Evolutionary conservation across 2,888 invertebrate genomes (phyloP).

Genomic region (Phortica magna): DNA sequence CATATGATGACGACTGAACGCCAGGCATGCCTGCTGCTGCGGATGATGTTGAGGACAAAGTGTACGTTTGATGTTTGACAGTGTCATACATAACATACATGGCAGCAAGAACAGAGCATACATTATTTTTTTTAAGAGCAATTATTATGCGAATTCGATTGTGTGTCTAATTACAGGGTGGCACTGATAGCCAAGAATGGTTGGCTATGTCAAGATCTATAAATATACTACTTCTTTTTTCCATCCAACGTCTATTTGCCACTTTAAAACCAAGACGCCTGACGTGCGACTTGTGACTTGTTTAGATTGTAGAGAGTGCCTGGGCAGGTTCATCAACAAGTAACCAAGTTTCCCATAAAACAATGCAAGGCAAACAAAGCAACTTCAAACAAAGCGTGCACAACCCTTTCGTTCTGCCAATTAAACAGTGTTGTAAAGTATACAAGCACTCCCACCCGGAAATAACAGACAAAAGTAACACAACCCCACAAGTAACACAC

Average conservation of each 20-base stretch:
- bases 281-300: not conserved
- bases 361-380: slow-evolving; percentile 12
- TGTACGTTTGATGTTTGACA: slow-evolving; percentile 52
- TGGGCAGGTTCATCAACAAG: slow-evolving; percentile 9
- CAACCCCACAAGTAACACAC: slow-evolving; percentile 11
- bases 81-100: slow-evolving; percentile 58
- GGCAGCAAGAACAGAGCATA: slow-evolving; percentile 52
- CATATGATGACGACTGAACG: slow-evolving; percentile 52
- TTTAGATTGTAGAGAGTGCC: not conserved
- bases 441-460: not conserved
- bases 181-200: not conserved
- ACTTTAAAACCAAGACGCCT: not conserved
- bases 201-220: not conserved
- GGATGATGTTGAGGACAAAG: slow-evolving; percentile 10
- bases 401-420: slow-evolving; percentile 17
- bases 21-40: not conserved
- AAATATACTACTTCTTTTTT: not conserved
- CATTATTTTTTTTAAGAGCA: slow-evolving; percentile 1
- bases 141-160: slow-evolving; percentile 3
- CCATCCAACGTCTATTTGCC: not conserved
- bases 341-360: not conserved
- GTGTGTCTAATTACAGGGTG: not conserved
- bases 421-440: slow-evolving; percentile 10
- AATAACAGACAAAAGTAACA: not conserved
- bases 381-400: slow-evolving; percentile 7